Evolutionary conservation across 2,888 invertebrate species (phyloP).

Genomic region (Dasysyrphus tricinctus): DNA sequence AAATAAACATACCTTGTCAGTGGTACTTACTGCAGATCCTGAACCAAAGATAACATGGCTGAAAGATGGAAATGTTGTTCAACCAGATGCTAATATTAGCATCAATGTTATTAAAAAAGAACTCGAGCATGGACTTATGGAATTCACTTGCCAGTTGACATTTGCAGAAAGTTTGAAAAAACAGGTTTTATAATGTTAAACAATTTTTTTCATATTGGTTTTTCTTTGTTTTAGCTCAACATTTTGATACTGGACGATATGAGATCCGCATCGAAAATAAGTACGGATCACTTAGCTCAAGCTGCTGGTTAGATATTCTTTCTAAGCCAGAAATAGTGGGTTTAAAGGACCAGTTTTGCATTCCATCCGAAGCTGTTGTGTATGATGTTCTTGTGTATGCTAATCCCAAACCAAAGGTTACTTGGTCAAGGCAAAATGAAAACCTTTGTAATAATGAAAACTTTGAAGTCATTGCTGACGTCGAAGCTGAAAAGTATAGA

Average conservation of each 20-base stretch:
- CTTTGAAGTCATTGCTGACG: slow-evolving; percentile 83
- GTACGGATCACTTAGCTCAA: slow-evolving; percentile 90
- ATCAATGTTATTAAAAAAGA: slow-evolving; percentile 87
- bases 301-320: slow-evolving; percentile 90
- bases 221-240: slow-evolving; percentile 83
- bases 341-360: slow-evolving; percentile 88
- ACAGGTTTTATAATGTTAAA: background rate
- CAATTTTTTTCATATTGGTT: background rate
- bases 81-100: slow-evolving; percentile 87
- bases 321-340: slow-evolving; percentile 91
- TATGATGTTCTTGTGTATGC: slow-evolving; percentile 93
- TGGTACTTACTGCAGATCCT: slow-evolving; percentile 94
- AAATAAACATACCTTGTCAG: slow-evolving; percentile 87
- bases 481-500: slow-evolving; percentile 84
- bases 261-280: slow-evolving; percentile 91
- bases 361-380: slow-evolving; percentile 90
- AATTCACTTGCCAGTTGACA: slow-evolving; percentile 91
- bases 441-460: slow-evolving; percentile 83
- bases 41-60: slow-evolving; percentile 94
- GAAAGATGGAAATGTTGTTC: slow-evolving; percentile 89
- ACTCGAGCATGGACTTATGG: slow-evolving; percentile 90
- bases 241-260: slow-evolving; percentile 92
- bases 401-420: slow-evolving; percentile 94
- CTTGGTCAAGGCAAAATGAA: slow-evolving; percentile 87
- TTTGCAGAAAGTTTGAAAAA: slow-evolving; percentile 87